Base-by-base conservation (phyloP, 2,888 invertebrate genomes). In the Fragum whitleyi region DNA sequence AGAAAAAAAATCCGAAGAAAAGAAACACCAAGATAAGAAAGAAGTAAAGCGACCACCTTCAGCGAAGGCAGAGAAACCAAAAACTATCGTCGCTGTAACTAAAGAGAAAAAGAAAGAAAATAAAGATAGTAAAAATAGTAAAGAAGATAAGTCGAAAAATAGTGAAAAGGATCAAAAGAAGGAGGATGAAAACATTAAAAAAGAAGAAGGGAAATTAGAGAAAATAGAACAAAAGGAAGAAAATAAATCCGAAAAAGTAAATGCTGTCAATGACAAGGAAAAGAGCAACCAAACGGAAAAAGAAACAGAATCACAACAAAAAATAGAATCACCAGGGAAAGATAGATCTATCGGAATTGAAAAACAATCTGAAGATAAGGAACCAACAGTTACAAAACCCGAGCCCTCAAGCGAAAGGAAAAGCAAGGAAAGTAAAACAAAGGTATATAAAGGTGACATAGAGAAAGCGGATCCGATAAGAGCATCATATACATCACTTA, bases 391-490 rank as follows among this genome's bases (percentile, higher is more conserved):
- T 28, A 19, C 47, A 5, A 47, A 47, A 47, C 47, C 47, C 14
- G 47, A 19, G n/a, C 19, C 47, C 3, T 16, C 47, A 14, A 16
- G 2, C 5, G 57, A 26, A 26, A 57, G 21, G 23, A 57, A 23
- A 57, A 57, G 14, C 2, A 57, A 57, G 23, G 5, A 26, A 57
- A 57, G 26, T 62, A 76, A 79, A 47, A 69, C 73, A 39, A 76
- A 73, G 36, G 76, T 61, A 62, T 70, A 78, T 76, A 73, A 67
- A 67, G 68, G 73, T 65, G 79, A 76, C 19, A 23, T 73, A 57
- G 79, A 82, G 11, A 83, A 79, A 47, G 79, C 76, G 55, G 83
- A 83, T 79, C 77, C 73, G 7, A 79, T 83, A 51, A 76, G 77
- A 47, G 79, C 79, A 51, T 83, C 83, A 0, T n/a, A 53, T 57